phyloP scores from a whole-genome alignment of 92 coral and sea anemone species.

The Epizoanthus fatuus region DNA sequence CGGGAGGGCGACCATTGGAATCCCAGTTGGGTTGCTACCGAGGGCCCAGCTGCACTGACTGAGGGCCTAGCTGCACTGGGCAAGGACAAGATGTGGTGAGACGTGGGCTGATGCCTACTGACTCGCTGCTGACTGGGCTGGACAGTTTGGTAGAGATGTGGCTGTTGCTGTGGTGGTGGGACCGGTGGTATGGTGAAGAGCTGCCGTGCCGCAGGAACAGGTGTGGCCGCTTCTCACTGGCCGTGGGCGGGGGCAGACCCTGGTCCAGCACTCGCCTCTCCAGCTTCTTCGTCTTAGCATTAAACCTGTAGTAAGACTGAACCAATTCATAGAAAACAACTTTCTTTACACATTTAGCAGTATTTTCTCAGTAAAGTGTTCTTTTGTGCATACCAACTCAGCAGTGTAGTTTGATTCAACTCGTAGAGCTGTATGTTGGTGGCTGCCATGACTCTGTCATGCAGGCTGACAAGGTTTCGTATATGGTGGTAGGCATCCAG shows the following conservation, averaged over 20 bases:
- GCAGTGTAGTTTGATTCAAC: constrained; percentile 38
- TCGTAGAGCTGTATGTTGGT: constrained; percentile 49
- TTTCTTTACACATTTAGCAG: neutral
- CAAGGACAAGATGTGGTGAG: neutral
- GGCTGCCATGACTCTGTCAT: constrained; percentile 18
- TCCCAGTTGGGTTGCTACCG: too few relatives aligned
- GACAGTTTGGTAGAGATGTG: neutral
- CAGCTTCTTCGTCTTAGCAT: constrained; percentile 19
- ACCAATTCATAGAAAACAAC: neutral
- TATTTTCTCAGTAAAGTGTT: neutral
- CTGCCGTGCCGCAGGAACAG: constrained; percentile 44
- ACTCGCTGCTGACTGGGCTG: neutral
- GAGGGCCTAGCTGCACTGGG: too few relatives aligned
- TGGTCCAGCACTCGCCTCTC: constrained; percentile 58
- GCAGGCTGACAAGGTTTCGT: constrained; percentile 28
- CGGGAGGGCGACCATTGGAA: neutral
- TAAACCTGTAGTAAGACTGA: neutral
- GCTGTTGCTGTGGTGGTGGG: constrained; percentile 2
- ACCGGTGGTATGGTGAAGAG: constrained; percentile 24
- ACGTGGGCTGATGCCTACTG: neutral
- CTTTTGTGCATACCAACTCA: constrained; percentile 2
- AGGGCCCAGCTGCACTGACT: too few relatives aligned
- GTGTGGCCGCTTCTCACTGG: constrained; percentile 14
- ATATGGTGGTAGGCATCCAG: constrained; percentile 46
- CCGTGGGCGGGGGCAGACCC: constrained; percentile 40